These are phyloP conservation scores for Equus przewalskii DNA, from an alignment of 2,113 vertebrate genomes.

Conservation along the genomic window DNA sequence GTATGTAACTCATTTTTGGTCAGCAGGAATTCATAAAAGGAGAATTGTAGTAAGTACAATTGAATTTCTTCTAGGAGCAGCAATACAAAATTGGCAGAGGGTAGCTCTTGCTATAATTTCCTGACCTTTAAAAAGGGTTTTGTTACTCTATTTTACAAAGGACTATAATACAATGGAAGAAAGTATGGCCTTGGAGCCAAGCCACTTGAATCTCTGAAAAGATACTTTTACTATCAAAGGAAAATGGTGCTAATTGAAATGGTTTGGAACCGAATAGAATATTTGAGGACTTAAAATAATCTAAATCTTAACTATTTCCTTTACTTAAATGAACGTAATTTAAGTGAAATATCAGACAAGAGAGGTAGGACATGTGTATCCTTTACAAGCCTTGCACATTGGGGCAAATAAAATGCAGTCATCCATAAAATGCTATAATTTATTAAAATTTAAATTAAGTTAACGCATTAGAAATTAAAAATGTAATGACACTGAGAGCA, in stretches of 20 bases:
- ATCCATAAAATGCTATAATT: background rate
- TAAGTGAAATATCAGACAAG: background rate
- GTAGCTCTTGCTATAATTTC: slow-evolving; percentile 63
- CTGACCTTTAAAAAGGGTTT: slow-evolving; percentile 63
- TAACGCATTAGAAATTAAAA: slow-evolving; percentile 1
- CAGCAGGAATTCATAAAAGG: slow-evolving; percentile 43
- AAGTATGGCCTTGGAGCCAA: slow-evolving; percentile 1
- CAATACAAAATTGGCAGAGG: slow-evolving; percentile 38
- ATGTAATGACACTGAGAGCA: background rate
- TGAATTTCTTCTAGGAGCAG: slow-evolving; percentile 46
- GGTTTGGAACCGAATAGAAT: background rate
- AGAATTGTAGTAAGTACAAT: slow-evolving; percentile 4
- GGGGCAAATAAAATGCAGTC: background rate
- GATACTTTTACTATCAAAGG: slow-evolving; percentile 37
- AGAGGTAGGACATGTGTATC: background rate
- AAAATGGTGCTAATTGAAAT: slow-evolving; percentile 7
- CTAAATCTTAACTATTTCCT: background rate
- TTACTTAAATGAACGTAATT: background rate
- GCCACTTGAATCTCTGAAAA: background rate
- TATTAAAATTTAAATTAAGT: background rate
- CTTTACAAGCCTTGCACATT: background rate
- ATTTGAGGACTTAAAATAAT: background rate
- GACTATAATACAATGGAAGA: background rate
- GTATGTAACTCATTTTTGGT: slow-evolving; percentile 45
- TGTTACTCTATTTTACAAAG: slow-evolving; percentile 57